Evolutionary conservation across 2,888 invertebrate genomes (phyloP).

Genomic region (Tetragonisca angustula): DNA sequence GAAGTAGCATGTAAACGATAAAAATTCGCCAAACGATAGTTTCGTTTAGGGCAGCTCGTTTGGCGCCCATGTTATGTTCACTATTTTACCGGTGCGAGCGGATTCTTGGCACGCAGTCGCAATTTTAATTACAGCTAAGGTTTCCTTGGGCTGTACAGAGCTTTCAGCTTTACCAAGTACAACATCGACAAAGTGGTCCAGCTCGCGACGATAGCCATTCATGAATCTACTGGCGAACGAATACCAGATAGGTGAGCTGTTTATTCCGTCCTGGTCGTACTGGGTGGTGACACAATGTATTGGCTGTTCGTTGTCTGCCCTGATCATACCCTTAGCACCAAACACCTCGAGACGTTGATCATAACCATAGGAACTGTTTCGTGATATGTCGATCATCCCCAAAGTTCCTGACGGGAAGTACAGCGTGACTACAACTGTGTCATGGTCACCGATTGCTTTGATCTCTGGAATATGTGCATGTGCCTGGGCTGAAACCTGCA

Average conservation of each 20-base stretch:
- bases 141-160: conserved; percentile 85
- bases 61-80: conserved; percentile 85
- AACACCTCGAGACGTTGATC: conserved; percentile 89
- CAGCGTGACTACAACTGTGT: conserved; percentile 87
- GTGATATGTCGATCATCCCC: conserved; percentile 87
- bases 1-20: neutral
- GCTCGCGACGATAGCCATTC: conserved; percentile 85
- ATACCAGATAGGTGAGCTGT: conserved; percentile 86
- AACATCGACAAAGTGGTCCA: conserved; percentile 87
- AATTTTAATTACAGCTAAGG: conserved; percentile 86
- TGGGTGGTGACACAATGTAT: conserved; percentile 84
- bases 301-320: conserved; percentile 86
- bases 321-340: conserved; percentile 86
- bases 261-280: conserved; percentile 83
- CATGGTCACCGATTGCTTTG: conserved; percentile 87
- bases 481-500: conserved; percentile 76
- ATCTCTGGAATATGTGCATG: conserved; percentile 86
- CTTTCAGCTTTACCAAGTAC: conserved; percentile 84
- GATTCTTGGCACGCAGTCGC: conserved; percentile 87
- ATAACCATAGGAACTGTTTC: conserved; percentile 88
- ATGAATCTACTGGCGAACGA: conserved; percentile 87
- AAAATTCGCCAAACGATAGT: neutral
- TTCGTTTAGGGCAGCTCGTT: conserved; percentile 82
- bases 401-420: conserved; percentile 88
- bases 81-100: conserved; percentile 85